Evolutionary conservation across 2,888 invertebrate species (phyloP).

Genomic region (Bimastos eiseni): DNA sequence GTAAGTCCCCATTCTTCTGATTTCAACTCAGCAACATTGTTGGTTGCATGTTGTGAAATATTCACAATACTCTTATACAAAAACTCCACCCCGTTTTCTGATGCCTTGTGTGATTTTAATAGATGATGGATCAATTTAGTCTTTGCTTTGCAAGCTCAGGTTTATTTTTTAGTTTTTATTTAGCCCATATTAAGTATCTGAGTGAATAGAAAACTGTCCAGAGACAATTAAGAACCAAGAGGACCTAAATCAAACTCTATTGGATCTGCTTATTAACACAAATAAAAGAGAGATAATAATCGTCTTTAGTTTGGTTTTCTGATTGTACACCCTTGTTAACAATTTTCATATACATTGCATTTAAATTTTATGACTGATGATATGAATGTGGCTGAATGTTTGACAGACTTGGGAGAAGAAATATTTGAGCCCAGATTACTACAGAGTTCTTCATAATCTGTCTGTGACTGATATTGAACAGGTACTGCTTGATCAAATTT

Average conservation of each 20-base stretch:
- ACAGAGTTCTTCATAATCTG: conserved; percentile 48
- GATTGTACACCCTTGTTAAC: too few relatives aligned
- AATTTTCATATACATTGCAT: neutral
- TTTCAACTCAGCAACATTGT: neutral
- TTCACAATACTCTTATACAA: neutral
- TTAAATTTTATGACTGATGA: neutral
- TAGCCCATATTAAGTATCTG: neutral
- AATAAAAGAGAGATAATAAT: neutral
- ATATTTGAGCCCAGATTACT: conserved; percentile 85
- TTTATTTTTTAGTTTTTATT: neutral
- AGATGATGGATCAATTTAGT: neutral
- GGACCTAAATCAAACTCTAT: too few relatives aligned
- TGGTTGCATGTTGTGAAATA: neutral
- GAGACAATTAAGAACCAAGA: neutral
- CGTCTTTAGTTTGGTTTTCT: neutral
- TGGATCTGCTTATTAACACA: too few relatives aligned
- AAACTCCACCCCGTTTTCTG: neutral
- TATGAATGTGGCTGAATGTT: neutral
- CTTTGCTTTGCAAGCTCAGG: neutral
- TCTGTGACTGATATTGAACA: conserved; percentile 24
- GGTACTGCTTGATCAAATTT: neutral
- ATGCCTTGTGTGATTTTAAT: neutral
- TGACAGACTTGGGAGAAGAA: conserved; percentile 83
- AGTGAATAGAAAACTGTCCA: neutral
- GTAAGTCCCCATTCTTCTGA: conserved; percentile 51